A percentile compares a stretch with the other conserved stretches of the same genome.
These are phyloP conservation scores for Enteromius fasciolatus DNA, from an alignment of 2,797 vertebrate species.

Conservation along the genomic window DNA sequence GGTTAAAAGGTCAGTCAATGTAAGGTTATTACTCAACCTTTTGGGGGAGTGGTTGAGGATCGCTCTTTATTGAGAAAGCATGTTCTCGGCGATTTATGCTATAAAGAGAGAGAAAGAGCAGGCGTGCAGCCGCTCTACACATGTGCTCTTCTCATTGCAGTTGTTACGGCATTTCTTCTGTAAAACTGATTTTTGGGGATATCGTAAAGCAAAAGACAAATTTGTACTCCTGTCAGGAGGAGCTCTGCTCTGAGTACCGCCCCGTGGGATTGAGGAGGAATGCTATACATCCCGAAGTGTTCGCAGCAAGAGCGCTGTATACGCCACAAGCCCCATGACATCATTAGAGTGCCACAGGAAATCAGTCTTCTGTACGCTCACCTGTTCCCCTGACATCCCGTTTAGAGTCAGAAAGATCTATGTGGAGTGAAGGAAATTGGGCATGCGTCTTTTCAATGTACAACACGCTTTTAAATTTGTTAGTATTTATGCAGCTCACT, in stretches of 20 bases:
- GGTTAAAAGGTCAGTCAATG: conserved; percentile 55
- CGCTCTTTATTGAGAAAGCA: conserved; percentile 74
- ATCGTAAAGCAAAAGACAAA: conserved; percentile 81
- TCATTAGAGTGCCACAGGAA: conserved; percentile 77
- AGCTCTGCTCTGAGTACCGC: conserved; percentile 68
- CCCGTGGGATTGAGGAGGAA: conserved; percentile 75
- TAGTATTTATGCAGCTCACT: conserved; percentile 65
- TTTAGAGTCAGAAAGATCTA: conserved; percentile 79
- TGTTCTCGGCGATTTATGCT: conserved; percentile 72
- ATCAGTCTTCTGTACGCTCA: conserved; percentile 72
- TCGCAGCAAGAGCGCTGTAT: conserved; percentile 67
- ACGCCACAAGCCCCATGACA: conserved; percentile 72
- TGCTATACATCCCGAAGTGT: conserved; percentile 75
- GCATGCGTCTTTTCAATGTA: conserved; percentile 68
- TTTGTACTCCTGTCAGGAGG: conserved; percentile 77
- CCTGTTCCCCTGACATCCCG: conserved; percentile 71
- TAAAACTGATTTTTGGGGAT: conserved; percentile 74
- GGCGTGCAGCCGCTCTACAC: conserved; percentile 70
- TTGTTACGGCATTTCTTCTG: conserved; percentile 70
- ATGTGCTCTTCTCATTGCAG: conserved; percentile 54
- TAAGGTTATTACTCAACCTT: conserved; percentile 51
- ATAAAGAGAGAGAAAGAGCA: conserved; percentile 36
- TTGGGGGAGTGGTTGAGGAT: conserved; percentile 66
- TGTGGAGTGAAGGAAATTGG: conserved; percentile 73
- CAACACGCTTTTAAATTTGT: conserved; percentile 65